These are phyloP conservation scores for Wasmannia auropunctata DNA, from an alignment of 1,140 invertebrate genomes.

Conservation along the genomic window DNA sequence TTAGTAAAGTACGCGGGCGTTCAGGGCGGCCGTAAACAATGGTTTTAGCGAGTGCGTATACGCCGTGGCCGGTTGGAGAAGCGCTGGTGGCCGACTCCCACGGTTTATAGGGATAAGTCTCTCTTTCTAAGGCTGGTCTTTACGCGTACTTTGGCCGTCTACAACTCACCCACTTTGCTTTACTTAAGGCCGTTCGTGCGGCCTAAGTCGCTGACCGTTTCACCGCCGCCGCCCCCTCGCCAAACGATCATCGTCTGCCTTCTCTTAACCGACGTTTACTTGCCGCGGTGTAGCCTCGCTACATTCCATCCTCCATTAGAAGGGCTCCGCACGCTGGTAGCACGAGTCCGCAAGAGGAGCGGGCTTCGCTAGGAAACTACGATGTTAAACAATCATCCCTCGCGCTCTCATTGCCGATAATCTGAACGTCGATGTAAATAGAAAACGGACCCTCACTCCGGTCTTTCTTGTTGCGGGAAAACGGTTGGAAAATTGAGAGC, in stretches of 20 bases:
- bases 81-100: constrained; percentile 77
- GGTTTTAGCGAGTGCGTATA: constrained; percentile 81
- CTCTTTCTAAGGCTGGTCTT: constrained; percentile 60
- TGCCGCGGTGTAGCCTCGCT: constrained; percentile 65
- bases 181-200: constrained; percentile 70
- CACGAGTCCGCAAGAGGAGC: constrained; percentile 43
- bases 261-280: constrained; percentile 78
- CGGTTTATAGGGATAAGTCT: constrained; percentile 70
- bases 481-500: constrained; percentile 10
- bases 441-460: not conserved
- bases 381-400: constrained; percentile 68
- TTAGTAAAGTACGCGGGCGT: constrained; percentile 79
- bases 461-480: constrained; percentile 32
- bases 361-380: not conserved
- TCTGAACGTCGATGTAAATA: constrained; percentile 10
- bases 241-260: constrained; percentile 57
- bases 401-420: constrained; percentile 59
- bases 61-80: constrained; percentile 58
- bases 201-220: constrained; percentile 29
- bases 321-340: constrained; percentile 39
- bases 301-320: constrained; percentile 81
- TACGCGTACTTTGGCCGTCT: constrained; percentile 75
- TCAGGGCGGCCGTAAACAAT: constrained; percentile 81
- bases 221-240: constrained; percentile 6
- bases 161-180: constrained; percentile 76